These are phyloP conservation scores for Aspidapion aeneum DNA, from an alignment of 2,888 invertebrate species.

Conservation along the genomic window DNA sequence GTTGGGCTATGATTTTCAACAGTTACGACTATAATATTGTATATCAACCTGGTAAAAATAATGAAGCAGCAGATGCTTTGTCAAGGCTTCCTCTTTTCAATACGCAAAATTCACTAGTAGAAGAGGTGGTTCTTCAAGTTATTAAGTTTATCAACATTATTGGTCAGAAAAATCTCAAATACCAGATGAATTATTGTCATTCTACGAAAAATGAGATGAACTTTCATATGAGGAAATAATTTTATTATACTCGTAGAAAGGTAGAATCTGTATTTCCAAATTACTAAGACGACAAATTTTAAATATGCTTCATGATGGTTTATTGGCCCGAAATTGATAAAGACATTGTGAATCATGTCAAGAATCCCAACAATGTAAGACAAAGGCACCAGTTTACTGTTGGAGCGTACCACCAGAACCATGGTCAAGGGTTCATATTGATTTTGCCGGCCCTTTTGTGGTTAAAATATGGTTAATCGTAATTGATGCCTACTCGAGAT, in stretches of 20 bases:
- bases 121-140: conserved; percentile 6
- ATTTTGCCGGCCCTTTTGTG: conserved; percentile 22
- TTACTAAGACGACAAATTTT: conserved; percentile 9
- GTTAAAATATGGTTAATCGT: conserved; percentile 33
- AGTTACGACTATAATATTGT: too few relatives aligned
- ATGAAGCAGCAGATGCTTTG: conserved; percentile 14
- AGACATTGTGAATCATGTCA: conserved; percentile 22
- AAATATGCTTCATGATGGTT: conserved; percentile 23
- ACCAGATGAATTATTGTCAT: conserved; percentile 14
- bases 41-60: too few relatives aligned
- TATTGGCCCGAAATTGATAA: conserved; percentile 28
- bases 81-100: conserved; percentile 10
- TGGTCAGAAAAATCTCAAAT: conserved; percentile 16
- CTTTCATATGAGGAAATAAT: conserved; percentile 1
- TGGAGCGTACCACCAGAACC: conserved; percentile 24
- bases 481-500: conserved; percentile 18
- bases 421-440: conserved; percentile 24
- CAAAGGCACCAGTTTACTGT: conserved; percentile 18
- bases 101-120: background rate
- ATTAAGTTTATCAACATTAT: background rate
- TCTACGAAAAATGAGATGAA: conserved; percentile 26
- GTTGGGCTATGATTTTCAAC: background rate
- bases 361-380: conserved; percentile 15
- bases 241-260: conserved; percentile 22
- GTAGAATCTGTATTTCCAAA: background rate